Base-by-base conservation (phyloP, 2,113 vertebrate genomes). In the Crocuta crocuta region DNA sequence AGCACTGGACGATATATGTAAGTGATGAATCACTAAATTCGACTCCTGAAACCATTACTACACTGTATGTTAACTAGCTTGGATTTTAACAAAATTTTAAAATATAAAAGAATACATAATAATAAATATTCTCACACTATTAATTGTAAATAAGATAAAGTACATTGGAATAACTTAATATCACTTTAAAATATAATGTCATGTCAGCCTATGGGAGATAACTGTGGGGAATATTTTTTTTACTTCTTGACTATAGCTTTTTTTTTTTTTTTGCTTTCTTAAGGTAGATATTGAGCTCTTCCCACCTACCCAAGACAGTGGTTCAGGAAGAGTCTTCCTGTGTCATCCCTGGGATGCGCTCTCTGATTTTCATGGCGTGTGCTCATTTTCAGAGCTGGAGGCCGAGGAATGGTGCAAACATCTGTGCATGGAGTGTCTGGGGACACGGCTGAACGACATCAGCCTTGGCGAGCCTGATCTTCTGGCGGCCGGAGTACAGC, bases 381-480 rank as follows among this genome's bases (percentile, higher is more conserved):
- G 87, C 0, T 97, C 94, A 1, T 89, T 99, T 98, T 11, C 98
- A 99, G 99, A 99, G 98, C 98, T 99, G 98, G 99, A 99, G 98
- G 99, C 99, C 0, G 99, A 99, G 98, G 99, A 99, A 94, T 99
- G 99, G 99, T 99, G 99, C 98, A 99, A 99, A 96, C 99, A 99
- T 96, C 99, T 99, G 96, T 99, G 99, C 94, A 98, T 99, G 98
- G 99, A 99, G 98, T 99, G 99, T 97, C 98, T 99, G 97, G 99
- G 99, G 98, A 99, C 99, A 96, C 99, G 99, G 83, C 99, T 99
- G 93, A 99, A 99, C 97, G 99, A 99, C 98, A 99, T 99, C 99
- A 99, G 99, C 98, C 99, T 99, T 28, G 99, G 99, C 68, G 99
- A 99, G 95, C 99, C 99, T 21, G 99, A 99, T 98, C 99, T 99